A percentile compares a stretch with the other conserved stretches of the same genome.
These are phyloP conservation scores for Sarcophaga peregrina DNA, from an alignment of 1,140 invertebrate genomes.

Conservation along the genomic window DNA sequence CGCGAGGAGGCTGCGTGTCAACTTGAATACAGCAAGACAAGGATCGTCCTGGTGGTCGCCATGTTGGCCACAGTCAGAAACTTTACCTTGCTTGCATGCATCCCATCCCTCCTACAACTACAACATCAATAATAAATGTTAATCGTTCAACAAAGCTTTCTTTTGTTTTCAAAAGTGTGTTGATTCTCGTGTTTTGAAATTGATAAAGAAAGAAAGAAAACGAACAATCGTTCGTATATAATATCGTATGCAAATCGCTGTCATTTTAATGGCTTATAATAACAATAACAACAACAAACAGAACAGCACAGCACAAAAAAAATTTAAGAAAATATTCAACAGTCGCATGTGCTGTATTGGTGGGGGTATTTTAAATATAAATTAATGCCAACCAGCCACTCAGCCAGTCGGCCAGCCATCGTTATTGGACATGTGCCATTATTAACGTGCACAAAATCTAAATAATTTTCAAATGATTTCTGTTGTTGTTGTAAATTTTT, in stretches of 20 bases:
- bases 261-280: neutral
- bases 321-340: neutral
- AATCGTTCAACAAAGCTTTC: neutral
- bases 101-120: too few species aligned
- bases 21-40: too few species aligned
- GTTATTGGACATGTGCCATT: conserved; percentile 15
- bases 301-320: neutral
- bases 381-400: neutral
- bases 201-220: neutral
- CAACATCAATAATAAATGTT: neutral
- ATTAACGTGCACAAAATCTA: neutral
- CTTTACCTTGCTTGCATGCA: too few species aligned
- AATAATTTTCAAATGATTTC: neutral
- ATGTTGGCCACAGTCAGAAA: too few species aligned
- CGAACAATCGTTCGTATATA: neutral
- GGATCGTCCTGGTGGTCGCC: too few species aligned
- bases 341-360: neutral
- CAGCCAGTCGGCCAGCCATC: too few species aligned
- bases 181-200: neutral
- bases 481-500: neutral
- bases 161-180: neutral
- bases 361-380: neutral
- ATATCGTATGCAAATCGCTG: neutral
- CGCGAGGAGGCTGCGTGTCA: too few species aligned
- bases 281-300: neutral